These are phyloP conservation scores for Pterocles gutturalis DNA, from an alignment of 2,113 vertebrate genomes.

Conservation along the genomic window DNA sequence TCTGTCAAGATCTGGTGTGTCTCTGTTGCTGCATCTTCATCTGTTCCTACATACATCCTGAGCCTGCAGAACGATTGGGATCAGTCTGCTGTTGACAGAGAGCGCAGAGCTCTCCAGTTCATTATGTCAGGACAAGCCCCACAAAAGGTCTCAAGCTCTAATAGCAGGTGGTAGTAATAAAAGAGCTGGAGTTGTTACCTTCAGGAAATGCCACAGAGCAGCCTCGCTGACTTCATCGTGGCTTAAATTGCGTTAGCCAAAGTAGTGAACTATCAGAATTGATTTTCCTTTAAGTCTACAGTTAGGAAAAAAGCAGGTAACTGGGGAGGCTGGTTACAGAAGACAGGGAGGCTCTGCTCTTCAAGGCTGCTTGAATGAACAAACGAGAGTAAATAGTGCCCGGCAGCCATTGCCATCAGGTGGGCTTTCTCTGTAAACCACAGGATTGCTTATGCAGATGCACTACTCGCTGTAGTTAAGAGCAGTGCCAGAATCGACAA, in stretches of 20 bases:
- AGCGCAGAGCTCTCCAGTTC: background rate
- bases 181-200: conserved; percentile 6
- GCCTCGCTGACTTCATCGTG: conserved; percentile 6
- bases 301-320: background rate
- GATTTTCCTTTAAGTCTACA: conserved; percentile 23
- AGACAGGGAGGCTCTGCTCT: background rate
- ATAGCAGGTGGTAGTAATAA: conserved; percentile 1
- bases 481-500: conserved; percentile 34
- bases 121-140: background rate
- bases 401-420: background rate
- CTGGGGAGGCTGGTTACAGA: background rate
- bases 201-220: background rate
- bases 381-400: background rate
- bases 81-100: background rate
- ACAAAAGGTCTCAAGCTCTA: background rate
- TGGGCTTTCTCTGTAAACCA: background rate
- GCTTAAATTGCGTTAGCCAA: background rate
- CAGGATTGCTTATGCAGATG: background rate
- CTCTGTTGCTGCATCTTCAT: background rate
- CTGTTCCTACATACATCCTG: background rate
- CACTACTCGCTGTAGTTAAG: conserved; percentile 46
- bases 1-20: background rate
- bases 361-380: background rate
- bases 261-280: conserved; percentile 24
- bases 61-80: background rate